A percentile compares a stretch with the other conserved stretches of the same genome.
Conservation (phyloP, 1,140 invertebrate genomes). For the Drosophila tropicalis region DNA sequence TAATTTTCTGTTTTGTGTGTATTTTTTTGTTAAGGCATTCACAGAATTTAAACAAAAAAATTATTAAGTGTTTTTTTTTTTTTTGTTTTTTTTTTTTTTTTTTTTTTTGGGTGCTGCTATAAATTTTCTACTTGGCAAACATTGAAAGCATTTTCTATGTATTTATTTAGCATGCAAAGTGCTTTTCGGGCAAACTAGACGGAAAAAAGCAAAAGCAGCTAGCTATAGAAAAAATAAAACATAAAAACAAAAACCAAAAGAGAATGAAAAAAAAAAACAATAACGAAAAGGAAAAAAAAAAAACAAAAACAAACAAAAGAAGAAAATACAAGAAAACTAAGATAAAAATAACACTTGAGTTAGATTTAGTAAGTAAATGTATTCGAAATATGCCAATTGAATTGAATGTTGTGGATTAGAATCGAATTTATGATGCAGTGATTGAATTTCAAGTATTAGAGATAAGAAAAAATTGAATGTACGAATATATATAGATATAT, state of each 20-base stretch:
- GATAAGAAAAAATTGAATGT: conserved; percentile 29
- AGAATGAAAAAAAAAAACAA: conserved; percentile 33
- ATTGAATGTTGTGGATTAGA: conserved; percentile 11
- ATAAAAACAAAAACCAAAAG: conserved; percentile 14
- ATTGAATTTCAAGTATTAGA: conserved; percentile 35
- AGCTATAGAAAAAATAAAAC: conserved; percentile 4
- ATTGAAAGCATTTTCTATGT: conserved; percentile 56
- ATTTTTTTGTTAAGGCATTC: conserved; percentile 33
- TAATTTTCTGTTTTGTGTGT: conserved; percentile 23
- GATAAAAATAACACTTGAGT: conserved; percentile 37
- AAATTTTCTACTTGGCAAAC: conserved; percentile 49
- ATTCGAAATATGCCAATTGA: conserved; percentile 8
- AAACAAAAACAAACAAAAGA: conserved; percentile 7
- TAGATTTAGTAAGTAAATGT: conserved; percentile 26
- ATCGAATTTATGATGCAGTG: conserved; percentile 29
- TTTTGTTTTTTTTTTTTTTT: background rate
- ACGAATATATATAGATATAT: conserved; percentile 16
- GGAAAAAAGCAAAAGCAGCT: conserved; percentile 13
- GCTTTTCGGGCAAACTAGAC: conserved; percentile 47
- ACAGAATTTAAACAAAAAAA: conserved; percentile 25
- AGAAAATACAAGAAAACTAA: conserved; percentile 36
- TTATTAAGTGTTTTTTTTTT: conserved; percentile 24
- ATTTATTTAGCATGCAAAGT: conserved; percentile 66
- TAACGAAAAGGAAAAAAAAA: conserved; percentile 21
- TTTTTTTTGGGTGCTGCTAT: conserved; percentile 11